Evolutionary conservation across 2,888 invertebrate genomes (phyloP), one percentile per base, ranked within the genome.

Genomic region (Palloptera scutellata): DNA sequence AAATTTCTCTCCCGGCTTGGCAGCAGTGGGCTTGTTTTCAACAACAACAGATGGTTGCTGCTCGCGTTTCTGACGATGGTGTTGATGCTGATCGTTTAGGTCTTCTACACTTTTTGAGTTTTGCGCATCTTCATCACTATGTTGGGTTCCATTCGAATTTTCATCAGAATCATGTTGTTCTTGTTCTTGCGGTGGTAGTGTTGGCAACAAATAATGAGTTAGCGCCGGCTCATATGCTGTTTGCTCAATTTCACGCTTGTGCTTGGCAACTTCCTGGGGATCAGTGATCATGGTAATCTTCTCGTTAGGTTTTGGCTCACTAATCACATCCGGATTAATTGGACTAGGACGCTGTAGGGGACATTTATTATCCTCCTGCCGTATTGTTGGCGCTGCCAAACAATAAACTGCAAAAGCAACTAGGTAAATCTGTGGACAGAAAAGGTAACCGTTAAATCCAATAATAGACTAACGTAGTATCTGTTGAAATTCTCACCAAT

Each of bases 241-340:
- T 15, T 66, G 61, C 41, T 42, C 60, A 19, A 57, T 65, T 67
- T 74, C 74, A n/a, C 72, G 73, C 55, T 73, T 71, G 55, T 69
- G 60, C 54, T 73, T 73, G 11, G 59, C 61, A n/a, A 73, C 43
- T 52, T 75, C 73, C n/a, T 70, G 65, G n/a, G 74, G 68, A 62
- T 78, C 74, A 6, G 71, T 70, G 6, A 77, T 76, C 10, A 74
- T 54, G 9, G 69, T 69, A 11, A 77, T 71, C 64, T 73, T 78
- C n/a, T 78, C 79, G 13, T 65, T 68, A 0, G 83, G 81, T 65
- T 79, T 81, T 6, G 80, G 75, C 55, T 80, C 81, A 51, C 76
- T 77, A 3, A 75, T 66, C 5, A 82, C 76, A 70, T 75, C 78
- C 0, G 82, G 81, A 74, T 77, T 79, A 10, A 83, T 80, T 11